phyloP scores from a whole-genome alignment of 2,113 vertebrate genomes.

The Tretioscincus oriximinensis region DNA sequence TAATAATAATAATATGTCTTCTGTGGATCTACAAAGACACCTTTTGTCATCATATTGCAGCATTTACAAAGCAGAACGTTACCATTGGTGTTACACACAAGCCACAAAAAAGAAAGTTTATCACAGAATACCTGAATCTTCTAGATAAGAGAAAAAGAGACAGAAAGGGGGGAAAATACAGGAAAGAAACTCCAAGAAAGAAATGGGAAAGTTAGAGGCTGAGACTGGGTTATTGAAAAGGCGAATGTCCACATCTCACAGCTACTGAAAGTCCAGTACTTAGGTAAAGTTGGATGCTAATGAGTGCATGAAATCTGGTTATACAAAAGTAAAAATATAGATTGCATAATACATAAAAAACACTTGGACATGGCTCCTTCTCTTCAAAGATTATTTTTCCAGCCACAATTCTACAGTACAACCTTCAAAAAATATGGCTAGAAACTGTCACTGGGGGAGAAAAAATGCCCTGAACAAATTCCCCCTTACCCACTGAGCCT shows the following conservation, averaged over 20 bases:
- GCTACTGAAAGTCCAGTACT: slow-evolving; percentile 42
- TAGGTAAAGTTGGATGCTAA: slow-evolving; percentile 21
- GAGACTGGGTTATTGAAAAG: slow-evolving; percentile 57
- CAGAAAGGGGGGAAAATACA: slow-evolving; percentile 67
- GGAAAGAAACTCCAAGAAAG: slow-evolving; percentile 66
- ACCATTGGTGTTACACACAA: slow-evolving; percentile 45
- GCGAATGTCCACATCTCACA: slow-evolving; percentile 52
- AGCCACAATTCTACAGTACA: background rate
- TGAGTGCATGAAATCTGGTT: slow-evolving; percentile 41
- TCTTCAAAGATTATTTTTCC: slow-evolving; percentile 42
- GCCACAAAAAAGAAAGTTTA: slow-evolving; percentile 50
- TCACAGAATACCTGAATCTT: slow-evolving; percentile 78
- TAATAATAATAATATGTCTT: slow-evolving; percentile 1
- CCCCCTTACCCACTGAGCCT: slow-evolving; percentile 33
- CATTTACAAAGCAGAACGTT: slow-evolving; percentile 64
- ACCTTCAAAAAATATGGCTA: slow-evolving; percentile 34
- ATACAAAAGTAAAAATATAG: slow-evolving; percentile 30
- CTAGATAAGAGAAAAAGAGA: slow-evolving; percentile 74
- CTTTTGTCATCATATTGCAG: slow-evolving; percentile 77
- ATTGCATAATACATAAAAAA: slow-evolving; percentile 48
- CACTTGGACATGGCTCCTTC: slow-evolving; percentile 35
- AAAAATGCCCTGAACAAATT: background rate
- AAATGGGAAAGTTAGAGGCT: slow-evolving; percentile 72
- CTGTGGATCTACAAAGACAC: slow-evolving; percentile 13
- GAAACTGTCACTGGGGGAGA: slow-evolving; percentile 34